Percentiles rank a stretch among this genome's conserved stretches.
phyloP scores from a whole-genome alignment of 2,888 invertebrate species.

The Drosophila atripex region DNA sequence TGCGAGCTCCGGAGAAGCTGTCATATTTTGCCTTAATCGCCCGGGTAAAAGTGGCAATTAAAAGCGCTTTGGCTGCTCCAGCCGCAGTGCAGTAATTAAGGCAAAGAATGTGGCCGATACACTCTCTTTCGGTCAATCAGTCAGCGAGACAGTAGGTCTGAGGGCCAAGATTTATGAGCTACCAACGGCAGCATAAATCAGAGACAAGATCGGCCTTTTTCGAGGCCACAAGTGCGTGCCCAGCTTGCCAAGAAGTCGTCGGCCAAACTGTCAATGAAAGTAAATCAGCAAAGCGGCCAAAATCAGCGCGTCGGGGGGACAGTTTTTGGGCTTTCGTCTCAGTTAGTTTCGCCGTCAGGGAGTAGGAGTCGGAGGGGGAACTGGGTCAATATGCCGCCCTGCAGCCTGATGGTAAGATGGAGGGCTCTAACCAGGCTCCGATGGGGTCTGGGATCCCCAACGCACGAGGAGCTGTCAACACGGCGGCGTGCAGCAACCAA shows the following conservation, averaged over 20 bases:
- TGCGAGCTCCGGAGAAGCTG: conserved; percentile 41
- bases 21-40: conserved; percentile 68
- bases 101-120: conserved; percentile 22
- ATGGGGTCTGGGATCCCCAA: background rate
- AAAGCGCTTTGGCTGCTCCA: conserved; percentile 50
- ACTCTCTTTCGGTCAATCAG: conserved; percentile 44
- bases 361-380: conserved; percentile 53
- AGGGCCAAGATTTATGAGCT: conserved; percentile 62
- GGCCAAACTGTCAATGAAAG: conserved; percentile 75
- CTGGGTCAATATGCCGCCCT: conserved; percentile 72
- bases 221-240: conserved; percentile 76
- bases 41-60: conserved; percentile 74
- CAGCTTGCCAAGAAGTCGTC: conserved; percentile 58
- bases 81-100: conserved; percentile 60
- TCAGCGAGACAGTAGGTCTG: conserved; percentile 44
- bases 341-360: conserved; percentile 5
- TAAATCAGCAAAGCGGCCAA: conserved; percentile 48
- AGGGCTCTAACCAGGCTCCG: background rate
- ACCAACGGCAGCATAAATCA: conserved; percentile 64
- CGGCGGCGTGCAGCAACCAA: conserved; percentile 49
- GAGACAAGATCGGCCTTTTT: conserved; percentile 55
- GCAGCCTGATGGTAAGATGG: conserved; percentile 36
- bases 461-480: conserved; percentile 63
- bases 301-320: conserved; percentile 36
- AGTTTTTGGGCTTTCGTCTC: conserved; percentile 49